Conservation (phyloP, 2,888 invertebrate species). For the Anarsia innoxiella region DNA sequence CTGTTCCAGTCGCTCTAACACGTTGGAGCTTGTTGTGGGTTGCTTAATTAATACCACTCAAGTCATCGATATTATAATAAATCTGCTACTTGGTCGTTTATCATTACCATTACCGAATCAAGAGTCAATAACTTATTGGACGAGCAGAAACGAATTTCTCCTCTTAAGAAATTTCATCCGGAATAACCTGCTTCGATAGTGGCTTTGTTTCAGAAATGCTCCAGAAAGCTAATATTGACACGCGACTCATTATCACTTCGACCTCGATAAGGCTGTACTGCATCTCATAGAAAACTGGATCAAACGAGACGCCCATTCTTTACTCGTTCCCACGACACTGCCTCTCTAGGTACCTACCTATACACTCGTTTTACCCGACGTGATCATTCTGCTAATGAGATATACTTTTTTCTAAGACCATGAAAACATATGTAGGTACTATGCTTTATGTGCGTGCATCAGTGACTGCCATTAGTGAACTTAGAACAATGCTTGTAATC, state of each 20-base stretch:
- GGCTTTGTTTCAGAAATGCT: constrained; percentile 26
- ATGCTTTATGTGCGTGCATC: constrained; percentile 11
- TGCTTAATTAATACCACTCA: constrained; percentile 62
- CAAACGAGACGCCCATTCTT: constrained; percentile 57
- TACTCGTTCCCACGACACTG: constrained; percentile 63
- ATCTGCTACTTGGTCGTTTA: too few relatives aligned
- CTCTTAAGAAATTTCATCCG: neutral
- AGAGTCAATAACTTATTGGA: too few relatives aligned
- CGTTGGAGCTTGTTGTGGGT: constrained; percentile 57
- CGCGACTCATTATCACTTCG: constrained; percentile 54
- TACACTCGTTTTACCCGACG: constrained; percentile 49
- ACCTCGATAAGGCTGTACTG: constrained; percentile 59
- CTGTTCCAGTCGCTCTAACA: constrained; percentile 62
- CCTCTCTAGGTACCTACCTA: constrained; percentile 38
- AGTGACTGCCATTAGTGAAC: constrained; percentile 21
- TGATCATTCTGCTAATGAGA: constrained; percentile 58
- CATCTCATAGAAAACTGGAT: constrained; percentile 68
- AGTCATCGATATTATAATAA: constrained; percentile 43
- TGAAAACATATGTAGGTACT: constrained; percentile 13
- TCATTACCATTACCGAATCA: too few relatives aligned
- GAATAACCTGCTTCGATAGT: neutral
- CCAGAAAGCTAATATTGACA: constrained; percentile 59
- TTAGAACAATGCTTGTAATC: constrained; percentile 24
- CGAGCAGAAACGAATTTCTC: too few relatives aligned
- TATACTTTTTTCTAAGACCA: constrained; percentile 42